Conservation (phyloP, 2,113 vertebrate genomes). For the Varanus komodoensis region DNA sequence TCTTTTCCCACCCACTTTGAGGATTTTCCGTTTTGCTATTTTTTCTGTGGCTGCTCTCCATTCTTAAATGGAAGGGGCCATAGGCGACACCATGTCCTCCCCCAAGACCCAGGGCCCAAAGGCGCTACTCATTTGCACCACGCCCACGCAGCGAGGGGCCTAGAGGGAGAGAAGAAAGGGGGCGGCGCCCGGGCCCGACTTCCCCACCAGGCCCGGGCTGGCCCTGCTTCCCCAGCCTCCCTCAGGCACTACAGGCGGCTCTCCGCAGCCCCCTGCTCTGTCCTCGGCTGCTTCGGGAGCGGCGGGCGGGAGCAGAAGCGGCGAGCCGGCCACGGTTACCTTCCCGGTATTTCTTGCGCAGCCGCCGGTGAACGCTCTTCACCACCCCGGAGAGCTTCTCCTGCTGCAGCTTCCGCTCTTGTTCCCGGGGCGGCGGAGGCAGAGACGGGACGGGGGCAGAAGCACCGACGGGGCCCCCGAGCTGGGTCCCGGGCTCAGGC, state of each 20-base stretch:
- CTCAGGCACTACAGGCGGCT: background rate
- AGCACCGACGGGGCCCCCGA: background rate
- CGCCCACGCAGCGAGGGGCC: background rate
- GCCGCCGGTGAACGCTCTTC: constrained; percentile 93
- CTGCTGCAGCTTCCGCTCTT: constrained; percentile 84
- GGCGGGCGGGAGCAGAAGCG: rapidly evolving
- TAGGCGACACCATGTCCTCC: background rate
- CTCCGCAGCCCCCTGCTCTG: background rate
- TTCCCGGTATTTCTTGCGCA: constrained; percentile 96
- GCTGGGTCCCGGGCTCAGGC: constrained; percentile 32
- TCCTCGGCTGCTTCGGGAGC: too few relatives aligned
- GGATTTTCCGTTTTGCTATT: background rate
- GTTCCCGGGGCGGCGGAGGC: constrained; percentile 56
- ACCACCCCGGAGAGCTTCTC: constrained; percentile 95
- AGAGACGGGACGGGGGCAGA: background rate
- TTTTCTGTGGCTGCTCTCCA: background rate
- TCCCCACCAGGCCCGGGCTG: background rate
- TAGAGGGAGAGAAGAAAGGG: background rate
- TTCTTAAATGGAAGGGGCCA: background rate
- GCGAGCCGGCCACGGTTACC: constrained; percentile 77
- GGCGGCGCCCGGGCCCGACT: background rate
- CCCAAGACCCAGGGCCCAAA: background rate
- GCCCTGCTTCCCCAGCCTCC: background rate
- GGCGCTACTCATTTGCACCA: background rate
- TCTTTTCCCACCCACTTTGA: background rate